Evolutionary conservation across 2,113 vertebrate species (phyloP), one percentile per base, ranked within the genome.

Genomic region (Cryptotis parvus): DNA sequence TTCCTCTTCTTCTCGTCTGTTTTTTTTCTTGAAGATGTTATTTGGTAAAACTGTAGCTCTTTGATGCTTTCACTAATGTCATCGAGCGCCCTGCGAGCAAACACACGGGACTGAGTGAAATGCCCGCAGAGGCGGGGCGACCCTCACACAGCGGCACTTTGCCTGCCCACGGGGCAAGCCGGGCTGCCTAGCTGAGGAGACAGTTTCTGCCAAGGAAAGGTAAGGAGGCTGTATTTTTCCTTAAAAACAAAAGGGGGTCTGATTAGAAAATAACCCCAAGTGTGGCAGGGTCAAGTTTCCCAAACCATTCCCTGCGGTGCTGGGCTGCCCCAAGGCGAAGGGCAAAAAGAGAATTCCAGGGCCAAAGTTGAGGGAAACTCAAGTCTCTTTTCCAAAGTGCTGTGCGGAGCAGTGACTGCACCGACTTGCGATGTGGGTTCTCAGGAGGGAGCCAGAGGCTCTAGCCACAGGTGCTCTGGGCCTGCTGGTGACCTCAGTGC

Each of bases 1-100:
- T 98, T 98, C 95, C 97, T 96, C 84, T 98, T 98, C 96, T 98
- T 98, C 41, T 98, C 98, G 27, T 98, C 98, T 37, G 96, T 96
- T 89, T 97, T 97, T n/a, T 61, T 95, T 95, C 97, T 98, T 99
- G 97, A 99, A 99, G 96, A 99, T 96, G 78, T 96, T 98, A 31
- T 96, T 98, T 97, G 98, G 98, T 99, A 99, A 98, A 98, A 99
- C 97, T 98, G 98, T 35, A 99, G 98, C 77, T 99, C 99, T 97
- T 98, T 99, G 94, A 99, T 99, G 98, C 99, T 99, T 97, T 99
- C 99, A 86, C 92, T 97, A 97, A 99, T 99, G 98, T 99, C 99
- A 29, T 98, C 99, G 39, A 99, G 96, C 0, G 99, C 99, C 97
- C 99, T 99, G 72, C 39, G n/a, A 97, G 80, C 89, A 89, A 97